phyloP scores from a whole-genome alignment of 2,888 invertebrate genomes.

The Lymantria dispar region DNA sequence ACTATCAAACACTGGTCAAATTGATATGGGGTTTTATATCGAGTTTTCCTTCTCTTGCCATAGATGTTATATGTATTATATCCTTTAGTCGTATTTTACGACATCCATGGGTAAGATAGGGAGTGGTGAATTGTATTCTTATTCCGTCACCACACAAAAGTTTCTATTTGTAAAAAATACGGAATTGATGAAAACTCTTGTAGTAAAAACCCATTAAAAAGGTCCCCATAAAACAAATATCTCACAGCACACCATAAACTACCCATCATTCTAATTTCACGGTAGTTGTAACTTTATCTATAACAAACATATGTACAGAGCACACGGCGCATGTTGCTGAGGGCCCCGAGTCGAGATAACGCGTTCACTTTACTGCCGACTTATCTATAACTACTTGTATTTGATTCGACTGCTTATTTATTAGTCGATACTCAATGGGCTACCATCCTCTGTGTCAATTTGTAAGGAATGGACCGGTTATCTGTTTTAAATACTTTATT shows the following conservation, averaged over 20 bases:
- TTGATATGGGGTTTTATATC: too few relatives aligned
- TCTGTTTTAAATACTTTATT: background rate
- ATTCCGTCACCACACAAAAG: too few relatives aligned
- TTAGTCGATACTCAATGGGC: background rate
- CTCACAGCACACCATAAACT: background rate
- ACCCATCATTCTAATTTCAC: background rate
- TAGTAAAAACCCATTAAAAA: background rate
- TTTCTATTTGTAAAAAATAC: too few relatives aligned
- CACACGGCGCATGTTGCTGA: constrained; percentile 25
- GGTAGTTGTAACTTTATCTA: constrained; percentile 3
- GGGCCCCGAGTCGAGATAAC: constrained; percentile 23
- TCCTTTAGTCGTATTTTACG: too few relatives aligned
- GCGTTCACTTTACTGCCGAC: constrained; percentile 28
- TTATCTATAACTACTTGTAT: constrained; percentile 42
- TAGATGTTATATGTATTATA: too few relatives aligned
- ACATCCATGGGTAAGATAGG: too few relatives aligned
- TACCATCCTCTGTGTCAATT: background rate
- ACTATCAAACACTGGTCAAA: too few relatives aligned
- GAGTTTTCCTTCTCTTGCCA: too few relatives aligned
- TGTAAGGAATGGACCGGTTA: background rate
- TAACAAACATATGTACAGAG: constrained; percentile 9
- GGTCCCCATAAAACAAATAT: background rate
- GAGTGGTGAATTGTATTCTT: too few relatives aligned
- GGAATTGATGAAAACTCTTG: too few relatives aligned
- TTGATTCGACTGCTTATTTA: constrained; percentile 23